Evolutionary conservation across 2,113 vertebrate species (phyloP).

Genomic region (Oxygymnocypris stewartii): DNA sequence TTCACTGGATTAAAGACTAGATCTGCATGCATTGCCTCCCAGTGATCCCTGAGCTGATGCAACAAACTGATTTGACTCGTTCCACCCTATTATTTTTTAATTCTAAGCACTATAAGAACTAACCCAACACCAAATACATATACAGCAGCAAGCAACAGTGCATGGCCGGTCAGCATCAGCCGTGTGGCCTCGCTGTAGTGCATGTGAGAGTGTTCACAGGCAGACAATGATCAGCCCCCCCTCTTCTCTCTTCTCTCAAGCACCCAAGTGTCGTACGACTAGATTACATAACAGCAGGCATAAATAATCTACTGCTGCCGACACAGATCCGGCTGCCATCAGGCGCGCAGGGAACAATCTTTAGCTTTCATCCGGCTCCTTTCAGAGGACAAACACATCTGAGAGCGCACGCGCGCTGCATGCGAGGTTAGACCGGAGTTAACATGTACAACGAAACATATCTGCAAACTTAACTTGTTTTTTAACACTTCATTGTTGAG

Average conservation of each 20-base stretch:
- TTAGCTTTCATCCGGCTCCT: conserved; percentile 27
- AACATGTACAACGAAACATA: neutral
- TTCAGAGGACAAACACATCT: conserved; percentile 15
- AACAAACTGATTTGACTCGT: too few relatives aligned
- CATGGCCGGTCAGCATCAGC: neutral
- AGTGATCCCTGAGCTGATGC: too few relatives aligned
- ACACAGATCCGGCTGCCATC: conserved; percentile 36
- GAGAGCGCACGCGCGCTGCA: neutral
- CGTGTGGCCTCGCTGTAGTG: neutral
- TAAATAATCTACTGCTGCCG: conserved; percentile 48
- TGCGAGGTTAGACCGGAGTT: neutral
- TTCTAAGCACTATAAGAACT: neutral
- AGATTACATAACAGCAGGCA: conserved; percentile 51
- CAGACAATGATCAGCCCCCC: neutral
- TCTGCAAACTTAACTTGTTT: neutral
- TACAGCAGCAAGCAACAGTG: too few relatives aligned
- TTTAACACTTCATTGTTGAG: neutral
- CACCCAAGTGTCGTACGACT: conserved; percentile 44
- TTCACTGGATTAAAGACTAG: too few relatives aligned
- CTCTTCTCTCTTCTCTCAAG: neutral
- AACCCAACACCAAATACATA: neutral
- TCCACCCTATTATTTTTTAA: neutral
- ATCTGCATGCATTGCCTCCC: too few relatives aligned
- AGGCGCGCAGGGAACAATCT: conserved; percentile 1
- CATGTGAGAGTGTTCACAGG: neutral